A percentile compares a stretch with the other conserved stretches of the same genome.
phyloP scores from a whole-genome alignment of 2,113 vertebrate genomes.

The Machaerirhynchus nigripectus region DNA sequence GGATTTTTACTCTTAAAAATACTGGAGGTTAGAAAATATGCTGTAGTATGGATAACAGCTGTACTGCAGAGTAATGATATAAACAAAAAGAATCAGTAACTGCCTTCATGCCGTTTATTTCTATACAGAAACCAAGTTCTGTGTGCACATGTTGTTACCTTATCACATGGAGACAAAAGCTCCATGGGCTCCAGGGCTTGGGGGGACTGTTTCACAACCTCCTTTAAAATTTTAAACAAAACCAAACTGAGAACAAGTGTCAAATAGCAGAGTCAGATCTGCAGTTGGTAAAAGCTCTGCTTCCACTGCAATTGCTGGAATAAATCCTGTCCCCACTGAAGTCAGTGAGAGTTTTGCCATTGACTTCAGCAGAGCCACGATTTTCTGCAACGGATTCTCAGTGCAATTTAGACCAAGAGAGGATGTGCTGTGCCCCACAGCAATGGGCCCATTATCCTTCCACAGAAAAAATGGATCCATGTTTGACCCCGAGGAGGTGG shows the following conservation, averaged over 20 bases:
- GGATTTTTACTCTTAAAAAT: slow-evolving; percentile 2
- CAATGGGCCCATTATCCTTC: not conserved
- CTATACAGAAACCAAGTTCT: not conserved
- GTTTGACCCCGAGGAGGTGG: not conserved
- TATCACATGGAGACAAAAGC: not conserved
- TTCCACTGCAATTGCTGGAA: not conserved
- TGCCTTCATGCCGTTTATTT: not conserved
- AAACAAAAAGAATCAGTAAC: slow-evolving; percentile 7
- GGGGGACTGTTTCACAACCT: not conserved
- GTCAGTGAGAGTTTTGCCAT: not conserved
- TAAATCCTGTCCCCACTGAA: not conserved
- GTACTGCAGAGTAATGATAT: not conserved
- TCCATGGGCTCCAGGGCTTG: not conserved
- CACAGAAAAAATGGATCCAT: not conserved
- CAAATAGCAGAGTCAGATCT: not conserved
- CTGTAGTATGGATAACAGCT: slow-evolving; percentile 41
- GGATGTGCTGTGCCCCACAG: not conserved
- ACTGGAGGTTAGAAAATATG: slow-evolving; percentile 8
- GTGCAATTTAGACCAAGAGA: not conserved
- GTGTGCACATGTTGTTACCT: not conserved
- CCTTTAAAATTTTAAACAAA: not conserved
- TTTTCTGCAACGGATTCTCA: not conserved
- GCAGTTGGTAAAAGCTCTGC: not conserved
- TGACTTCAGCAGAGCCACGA: not conserved
- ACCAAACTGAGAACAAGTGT: not conserved